Conservation (phyloP, 2,113 vertebrate genomes). For the Rhea americana region DNA sequence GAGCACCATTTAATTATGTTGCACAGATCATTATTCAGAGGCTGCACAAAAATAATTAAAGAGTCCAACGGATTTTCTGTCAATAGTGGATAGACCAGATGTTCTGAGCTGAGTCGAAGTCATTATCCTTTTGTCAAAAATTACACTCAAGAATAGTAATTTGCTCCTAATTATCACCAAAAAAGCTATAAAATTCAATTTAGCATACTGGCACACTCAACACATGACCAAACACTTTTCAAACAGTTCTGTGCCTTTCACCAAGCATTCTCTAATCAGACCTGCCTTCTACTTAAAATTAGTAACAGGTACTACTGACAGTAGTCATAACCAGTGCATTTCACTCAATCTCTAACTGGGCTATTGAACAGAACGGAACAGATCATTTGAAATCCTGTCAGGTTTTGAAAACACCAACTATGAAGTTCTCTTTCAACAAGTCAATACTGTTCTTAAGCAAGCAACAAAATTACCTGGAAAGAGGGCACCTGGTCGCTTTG, state of each 20-base stretch:
- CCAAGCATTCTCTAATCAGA: not conserved
- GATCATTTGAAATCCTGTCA: not conserved
- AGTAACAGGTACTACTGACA: not conserved
- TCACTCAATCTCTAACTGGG: not conserved
- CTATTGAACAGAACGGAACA: not conserved
- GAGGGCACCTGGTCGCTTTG: not conserved
- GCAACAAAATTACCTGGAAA: not conserved
- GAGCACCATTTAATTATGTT: not conserved
- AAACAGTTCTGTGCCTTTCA: not conserved
- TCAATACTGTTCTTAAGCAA: not conserved
- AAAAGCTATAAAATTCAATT: conserved; percentile 37
- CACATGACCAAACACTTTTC: not conserved
- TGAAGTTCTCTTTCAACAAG: not conserved
- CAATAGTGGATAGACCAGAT: conserved; percentile 50
- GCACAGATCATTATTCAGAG: conserved; percentile 43
- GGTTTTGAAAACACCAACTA: not conserved
- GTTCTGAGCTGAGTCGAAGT: conserved; percentile 40
- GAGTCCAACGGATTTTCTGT: conserved; percentile 63
- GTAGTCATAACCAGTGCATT: not conserved
- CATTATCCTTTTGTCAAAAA: conserved; percentile 58
- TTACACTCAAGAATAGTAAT: conserved; percentile 49
- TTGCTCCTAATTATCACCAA: conserved; percentile 54
- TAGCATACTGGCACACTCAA: not conserved
- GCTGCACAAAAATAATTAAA: conserved; percentile 64
- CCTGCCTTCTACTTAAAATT: not conserved